Evolutionary conservation across 2,797 vertebrate genomes (phyloP).

Genomic region (Pteropus rufus): DNA sequence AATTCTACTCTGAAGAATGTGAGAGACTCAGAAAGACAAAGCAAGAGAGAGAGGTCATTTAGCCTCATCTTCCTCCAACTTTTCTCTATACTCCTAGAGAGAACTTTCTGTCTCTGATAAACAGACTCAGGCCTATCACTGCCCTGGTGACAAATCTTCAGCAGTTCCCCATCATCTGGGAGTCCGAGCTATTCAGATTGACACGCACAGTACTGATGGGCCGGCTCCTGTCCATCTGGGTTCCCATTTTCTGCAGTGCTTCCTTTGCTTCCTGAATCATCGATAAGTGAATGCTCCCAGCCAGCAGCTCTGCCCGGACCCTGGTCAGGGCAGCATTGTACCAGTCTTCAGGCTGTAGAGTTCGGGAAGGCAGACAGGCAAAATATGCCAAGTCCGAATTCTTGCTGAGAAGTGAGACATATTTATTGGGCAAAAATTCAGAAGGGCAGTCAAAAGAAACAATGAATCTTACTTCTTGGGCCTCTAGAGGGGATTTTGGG

Average conservation of each 20-base stretch:
- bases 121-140: neutral
- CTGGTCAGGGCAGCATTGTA: neutral
- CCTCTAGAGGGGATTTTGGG: neutral
- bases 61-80: neutral
- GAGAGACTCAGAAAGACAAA: neutral
- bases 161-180: neutral
- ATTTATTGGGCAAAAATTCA: neutral
- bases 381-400: neutral
- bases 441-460: neutral
- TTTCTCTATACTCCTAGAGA: neutral
- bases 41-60: neutral
- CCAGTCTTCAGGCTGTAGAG: neutral
- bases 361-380: neutral
- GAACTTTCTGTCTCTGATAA: neutral
- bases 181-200: neutral
- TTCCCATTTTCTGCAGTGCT: neutral
- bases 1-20: neutral
- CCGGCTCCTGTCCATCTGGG: neutral
- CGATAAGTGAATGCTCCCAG: neutral
- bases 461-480: neutral
- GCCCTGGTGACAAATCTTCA: neutral
- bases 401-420: neutral
- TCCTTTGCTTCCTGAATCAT: neutral
- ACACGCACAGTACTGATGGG: neutral
- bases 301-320: neutral